phyloP scores from a whole-genome alignment of 2,113 vertebrate species.

The Myocastor coypus region DNA sequence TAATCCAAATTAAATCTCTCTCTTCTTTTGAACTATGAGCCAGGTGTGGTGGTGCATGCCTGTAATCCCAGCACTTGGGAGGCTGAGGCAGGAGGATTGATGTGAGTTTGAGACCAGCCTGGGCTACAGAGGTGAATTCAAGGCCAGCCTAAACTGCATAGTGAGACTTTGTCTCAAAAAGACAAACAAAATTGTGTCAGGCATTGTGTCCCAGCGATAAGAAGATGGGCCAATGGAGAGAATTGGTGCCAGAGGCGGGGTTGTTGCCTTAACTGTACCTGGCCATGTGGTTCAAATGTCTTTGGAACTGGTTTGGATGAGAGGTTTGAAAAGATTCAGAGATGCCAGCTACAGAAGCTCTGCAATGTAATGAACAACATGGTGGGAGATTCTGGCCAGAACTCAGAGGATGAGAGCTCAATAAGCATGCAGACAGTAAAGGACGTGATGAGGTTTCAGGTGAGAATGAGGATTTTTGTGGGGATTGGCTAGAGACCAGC shows the following conservation, averaged over 20 bases:
- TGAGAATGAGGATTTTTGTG: not conserved
- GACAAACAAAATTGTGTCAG: not conserved
- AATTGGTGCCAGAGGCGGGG: not conserved
- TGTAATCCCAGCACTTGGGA: no score
- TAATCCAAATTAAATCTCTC: no score
- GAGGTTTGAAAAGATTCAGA: not conserved
- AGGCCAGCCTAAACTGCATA: no score
- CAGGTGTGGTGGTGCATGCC: no score
- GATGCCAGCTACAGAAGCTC: not conserved
- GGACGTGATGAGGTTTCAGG: not conserved
- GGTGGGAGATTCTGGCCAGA: not conserved
- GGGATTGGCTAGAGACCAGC: not conserved
- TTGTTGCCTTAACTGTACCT: not conserved
- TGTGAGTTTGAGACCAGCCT: no score
- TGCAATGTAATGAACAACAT: not conserved
- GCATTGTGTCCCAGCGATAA: not conserved
- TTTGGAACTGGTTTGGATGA: not conserved
- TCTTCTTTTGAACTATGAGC: no score
- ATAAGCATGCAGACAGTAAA: not conserved
- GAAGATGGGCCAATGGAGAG: not conserved
- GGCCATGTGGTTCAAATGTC: not conserved
- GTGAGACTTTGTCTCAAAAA: no score
- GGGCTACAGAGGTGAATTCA: no score
- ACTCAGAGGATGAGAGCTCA: not conserved
- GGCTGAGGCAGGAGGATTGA: no score